Conservation (phyloP, 2,113 vertebrate species). For the Muntiacus reevesi region DNA sequence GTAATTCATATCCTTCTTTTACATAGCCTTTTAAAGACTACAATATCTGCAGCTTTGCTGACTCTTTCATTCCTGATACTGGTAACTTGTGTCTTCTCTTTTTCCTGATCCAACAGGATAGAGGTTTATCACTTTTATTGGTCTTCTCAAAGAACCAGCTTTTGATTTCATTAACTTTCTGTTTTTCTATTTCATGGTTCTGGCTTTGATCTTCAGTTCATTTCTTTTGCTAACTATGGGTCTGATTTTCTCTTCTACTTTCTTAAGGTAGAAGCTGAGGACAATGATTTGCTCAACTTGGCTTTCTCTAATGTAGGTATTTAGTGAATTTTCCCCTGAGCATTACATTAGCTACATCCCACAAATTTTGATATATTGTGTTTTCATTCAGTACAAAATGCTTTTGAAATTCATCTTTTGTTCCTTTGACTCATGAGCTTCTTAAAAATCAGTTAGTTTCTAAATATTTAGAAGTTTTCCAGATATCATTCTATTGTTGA, state of each 20-base stretch:
- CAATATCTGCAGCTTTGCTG: not conserved
- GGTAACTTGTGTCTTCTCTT: not conserved
- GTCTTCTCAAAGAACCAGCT: not conserved
- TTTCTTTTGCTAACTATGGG: not conserved
- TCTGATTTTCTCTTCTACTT: not conserved
- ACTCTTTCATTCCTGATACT: not conserved
- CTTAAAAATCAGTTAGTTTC: not conserved
- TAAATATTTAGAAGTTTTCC: not conserved
- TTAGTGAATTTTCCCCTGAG: not conserved
- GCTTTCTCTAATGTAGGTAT: not conserved
- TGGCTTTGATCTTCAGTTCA: not conserved
- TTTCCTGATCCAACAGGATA: not conserved
- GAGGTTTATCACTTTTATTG: not conserved
- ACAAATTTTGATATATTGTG: not conserved
- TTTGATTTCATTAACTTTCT: not conserved
- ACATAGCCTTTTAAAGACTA: not conserved
- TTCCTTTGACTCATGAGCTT: not conserved
- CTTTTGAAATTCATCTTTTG: constrained; percentile 5
- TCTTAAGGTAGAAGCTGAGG: not conserved
- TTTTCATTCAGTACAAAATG: not conserved
- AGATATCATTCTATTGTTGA: not conserved
- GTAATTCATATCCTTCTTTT: not conserved
- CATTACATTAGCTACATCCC: not conserved
- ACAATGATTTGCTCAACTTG: not conserved
- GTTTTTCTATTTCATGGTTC: not conserved